phyloP scores from a whole-genome alignment of 2,113 vertebrate species.

The Pedetes capensis region DNA sequence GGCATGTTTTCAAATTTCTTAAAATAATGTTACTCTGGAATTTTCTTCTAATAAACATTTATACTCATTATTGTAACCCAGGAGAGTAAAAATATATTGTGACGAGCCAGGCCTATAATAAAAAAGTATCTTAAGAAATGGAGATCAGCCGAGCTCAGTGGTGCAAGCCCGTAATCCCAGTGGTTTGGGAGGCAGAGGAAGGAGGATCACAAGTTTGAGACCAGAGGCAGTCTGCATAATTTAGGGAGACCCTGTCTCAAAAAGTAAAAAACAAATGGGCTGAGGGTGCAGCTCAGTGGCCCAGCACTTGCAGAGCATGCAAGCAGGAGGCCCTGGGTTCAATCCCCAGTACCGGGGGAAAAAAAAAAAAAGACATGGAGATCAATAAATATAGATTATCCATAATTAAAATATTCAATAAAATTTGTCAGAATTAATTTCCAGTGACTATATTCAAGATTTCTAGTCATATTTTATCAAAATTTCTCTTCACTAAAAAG shows the following conservation, averaged over 20 bases:
- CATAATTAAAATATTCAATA: constrained; percentile 71
- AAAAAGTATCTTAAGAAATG: constrained; percentile 60
- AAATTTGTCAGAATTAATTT: constrained; percentile 75
- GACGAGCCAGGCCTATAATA: constrained; percentile 43
- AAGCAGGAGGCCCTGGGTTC: too few species aligned
- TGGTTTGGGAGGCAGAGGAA: too few species aligned
- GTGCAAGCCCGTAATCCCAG: too few species aligned
- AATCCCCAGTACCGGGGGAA: too few species aligned
- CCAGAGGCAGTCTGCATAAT: too few species aligned
- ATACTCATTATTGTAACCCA: constrained; percentile 53
- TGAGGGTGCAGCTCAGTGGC: too few species aligned
- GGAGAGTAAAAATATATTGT: constrained; percentile 51
- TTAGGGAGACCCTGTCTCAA: too few species aligned
- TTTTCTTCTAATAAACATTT: constrained; percentile 64
- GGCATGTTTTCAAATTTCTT: background rate
- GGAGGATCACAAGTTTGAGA: too few species aligned
- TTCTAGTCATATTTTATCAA: constrained; percentile 74
- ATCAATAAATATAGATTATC: background rate
- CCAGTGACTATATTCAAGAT: constrained; percentile 69
- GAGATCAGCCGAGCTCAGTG: too few species aligned
- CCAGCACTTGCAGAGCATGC: too few species aligned
- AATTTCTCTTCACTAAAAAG: constrained; percentile 71
- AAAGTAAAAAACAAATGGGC: too few species aligned
- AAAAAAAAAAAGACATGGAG: too few species aligned
- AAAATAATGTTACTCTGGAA: constrained; percentile 58